Percentiles rank a stretch among this genome's conserved stretches.
These are phyloP conservation scores for Drosophila fulvimacula DNA, from an alignment of 2,888 invertebrate genomes.

Conservation along the genomic window DNA sequence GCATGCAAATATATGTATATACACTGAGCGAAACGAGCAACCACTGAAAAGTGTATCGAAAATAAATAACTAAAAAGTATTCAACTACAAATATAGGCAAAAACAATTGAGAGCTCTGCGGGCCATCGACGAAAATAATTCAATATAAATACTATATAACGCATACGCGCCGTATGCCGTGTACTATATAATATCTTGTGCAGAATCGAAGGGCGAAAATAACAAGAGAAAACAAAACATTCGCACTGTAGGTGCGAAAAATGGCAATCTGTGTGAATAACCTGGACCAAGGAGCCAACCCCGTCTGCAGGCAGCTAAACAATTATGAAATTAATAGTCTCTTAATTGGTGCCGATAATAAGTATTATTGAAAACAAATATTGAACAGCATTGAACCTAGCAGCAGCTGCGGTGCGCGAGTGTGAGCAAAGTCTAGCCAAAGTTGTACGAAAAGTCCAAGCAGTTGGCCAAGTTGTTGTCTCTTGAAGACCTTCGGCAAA, in stretches of 20 bases:
- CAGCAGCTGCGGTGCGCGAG: conserved; percentile 12
- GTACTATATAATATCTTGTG: conserved; percentile 15
- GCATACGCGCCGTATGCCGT: conserved; percentile 9
- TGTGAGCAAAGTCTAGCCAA: conserved; percentile 27
- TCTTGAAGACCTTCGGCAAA: conserved; percentile 29
- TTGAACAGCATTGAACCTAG: conserved; percentile 60
- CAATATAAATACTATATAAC: conserved; percentile 29
- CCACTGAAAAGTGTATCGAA: conserved; percentile 1
- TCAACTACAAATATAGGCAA: conserved; percentile 33
- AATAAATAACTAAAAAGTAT: conserved; percentile 30
- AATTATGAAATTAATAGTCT: conserved; percentile 76
- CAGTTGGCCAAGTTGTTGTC: conserved; percentile 23
- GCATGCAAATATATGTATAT: background rate
- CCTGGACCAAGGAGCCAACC: conserved; percentile 63
- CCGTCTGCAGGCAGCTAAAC: conserved; percentile 46
- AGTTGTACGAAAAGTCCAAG: conserved; percentile 29
- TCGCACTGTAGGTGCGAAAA: conserved; percentile 53
- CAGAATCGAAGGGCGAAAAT: conserved; percentile 32
- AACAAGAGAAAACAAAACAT: conserved; percentile 17
- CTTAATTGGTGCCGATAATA: conserved; percentile 64
- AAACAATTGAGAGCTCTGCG: conserved; percentile 26
- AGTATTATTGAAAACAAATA: conserved; percentile 53
- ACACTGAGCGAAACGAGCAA: conserved; percentile 1
- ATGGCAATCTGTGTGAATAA: conserved; percentile 68
- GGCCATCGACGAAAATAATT: conserved; percentile 41